These are phyloP conservation scores for Acronicta leporina DNA, from an alignment of 2,888 invertebrate genomes.

Conservation along the genomic window DNA sequence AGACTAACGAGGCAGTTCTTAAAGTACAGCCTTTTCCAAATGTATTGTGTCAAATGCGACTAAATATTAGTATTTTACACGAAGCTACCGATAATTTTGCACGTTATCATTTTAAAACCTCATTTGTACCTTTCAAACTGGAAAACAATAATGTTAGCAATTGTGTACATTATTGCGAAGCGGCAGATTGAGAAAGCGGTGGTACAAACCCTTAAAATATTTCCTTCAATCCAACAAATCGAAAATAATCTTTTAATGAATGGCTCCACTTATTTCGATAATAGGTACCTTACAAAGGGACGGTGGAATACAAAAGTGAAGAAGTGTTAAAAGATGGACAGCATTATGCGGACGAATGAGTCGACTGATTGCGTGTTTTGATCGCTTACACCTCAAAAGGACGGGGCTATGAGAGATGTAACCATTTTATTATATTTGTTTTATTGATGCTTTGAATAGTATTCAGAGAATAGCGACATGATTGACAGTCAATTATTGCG, in stretches of 20 bases:
- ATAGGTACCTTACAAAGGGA: conserved; percentile 68
- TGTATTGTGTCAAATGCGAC: no score
- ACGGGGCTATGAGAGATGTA: conserved; percentile 54
- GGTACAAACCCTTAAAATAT: conserved; percentile 9
- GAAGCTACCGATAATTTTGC: no score
- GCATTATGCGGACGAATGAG: conserved; percentile 78
- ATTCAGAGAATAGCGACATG: background rate
- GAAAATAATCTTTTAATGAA: conserved; percentile 47
- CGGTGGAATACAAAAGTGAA: conserved; percentile 64
- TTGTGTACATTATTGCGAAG: no score
- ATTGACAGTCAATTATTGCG: conserved; percentile 6
- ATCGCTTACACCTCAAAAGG: conserved; percentile 67
- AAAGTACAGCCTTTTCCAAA: no score
- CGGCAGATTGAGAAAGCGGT: no score
- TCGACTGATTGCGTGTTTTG: conserved; percentile 82
- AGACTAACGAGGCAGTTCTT: no score
- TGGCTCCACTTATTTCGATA: conserved; percentile 57
- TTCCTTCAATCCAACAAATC: conserved; percentile 11
- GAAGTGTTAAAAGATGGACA: conserved; percentile 82
- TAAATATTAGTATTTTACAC: no score
- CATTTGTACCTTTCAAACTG: no score
- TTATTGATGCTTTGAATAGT: background rate
- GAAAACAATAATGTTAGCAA: no score
- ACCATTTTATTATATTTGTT: conserved; percentile 10
- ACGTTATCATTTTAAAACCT: no score